Evolutionary conservation across 2,888 invertebrate species (phyloP).

Genomic region (Perdita meconis): DNA sequence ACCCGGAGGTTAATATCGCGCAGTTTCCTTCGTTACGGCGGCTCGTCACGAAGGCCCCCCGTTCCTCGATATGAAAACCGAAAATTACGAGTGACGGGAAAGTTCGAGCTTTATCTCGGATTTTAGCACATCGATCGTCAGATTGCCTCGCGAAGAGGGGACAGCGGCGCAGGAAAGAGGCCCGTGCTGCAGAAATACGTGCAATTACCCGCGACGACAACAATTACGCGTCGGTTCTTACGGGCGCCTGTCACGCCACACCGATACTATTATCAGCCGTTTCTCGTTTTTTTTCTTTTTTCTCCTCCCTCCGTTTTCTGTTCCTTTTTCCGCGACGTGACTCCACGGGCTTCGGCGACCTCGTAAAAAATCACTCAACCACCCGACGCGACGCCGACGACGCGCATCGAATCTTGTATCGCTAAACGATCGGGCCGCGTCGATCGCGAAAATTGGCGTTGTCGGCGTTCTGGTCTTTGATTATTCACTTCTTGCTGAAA

Average conservation of each 20-base stretch:
- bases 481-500: conserved; percentile 54
- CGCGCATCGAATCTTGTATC: conserved; percentile 38
- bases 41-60: conserved; percentile 68
- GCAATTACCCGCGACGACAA: conserved; percentile 74
- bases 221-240: conserved; percentile 75
- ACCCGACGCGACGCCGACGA: background rate
- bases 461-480: conserved; percentile 58
- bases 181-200: conserved; percentile 64
- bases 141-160: conserved; percentile 23
- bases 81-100: conserved; percentile 67
- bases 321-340: no score
- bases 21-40: conserved; percentile 64
- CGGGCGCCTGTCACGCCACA: conserved; percentile 74
- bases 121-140: conserved; percentile 69
- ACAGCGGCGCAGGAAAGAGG: conserved; percentile 33
- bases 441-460: conserved; percentile 35
- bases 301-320: background rate
- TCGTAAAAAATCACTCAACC: conserved; percentile 41
- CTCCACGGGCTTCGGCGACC: conserved; percentile 2
- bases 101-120: conserved; percentile 67
- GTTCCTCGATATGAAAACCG: conserved; percentile 69
- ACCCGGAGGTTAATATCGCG: conserved; percentile 50
- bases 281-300: conserved; percentile 2
- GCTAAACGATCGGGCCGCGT: conserved; percentile 21
- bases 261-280: conserved; percentile 54